Evolutionary conservation across 2,888 invertebrate genomes (phyloP), one percentile per base, ranked within the genome.

Genomic region (Perdita meconis): DNA sequence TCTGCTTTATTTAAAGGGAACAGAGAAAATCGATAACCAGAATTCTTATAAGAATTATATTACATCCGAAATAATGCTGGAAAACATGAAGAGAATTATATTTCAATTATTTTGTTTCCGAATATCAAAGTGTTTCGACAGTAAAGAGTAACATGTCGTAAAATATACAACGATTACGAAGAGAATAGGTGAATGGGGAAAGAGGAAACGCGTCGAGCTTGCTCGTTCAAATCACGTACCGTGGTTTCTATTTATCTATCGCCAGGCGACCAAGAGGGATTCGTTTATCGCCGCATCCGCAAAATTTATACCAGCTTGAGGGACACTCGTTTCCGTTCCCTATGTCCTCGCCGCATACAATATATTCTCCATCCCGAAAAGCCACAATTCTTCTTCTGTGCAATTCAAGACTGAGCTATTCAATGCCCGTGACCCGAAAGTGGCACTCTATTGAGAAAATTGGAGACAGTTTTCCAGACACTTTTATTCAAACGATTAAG

Each of bases 211-310:
- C 73, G 80, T 72, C 69, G 61, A 59, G 65, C 30, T 83, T 75
- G 47, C 42, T 50, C 59, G 68, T 83, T 69, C 83, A 47, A 75
- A 83, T 83, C 83, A 83, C 83, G 83, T 83, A 83, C 60, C 59
- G 51, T 57, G 61, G 73, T 83, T 78, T 81, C 76, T 83, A 83
- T 83, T 83, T 83, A 83, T 83, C 78, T 71, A 76, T 83, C 73
- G 70, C 51, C 61, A 60, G 67, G 38, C 53, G 53, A 56, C 44
- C 71, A 59, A 61, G 55, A 78, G 72, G 50, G 40, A 68, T 78
- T 72, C 75, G 67, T 78, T 83, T 81, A 83, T 81, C 81, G 74
- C 50, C 19, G 53, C 61, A 60, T 56, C 59, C 61, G 69, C 64
- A 65, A 75, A 83, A 83, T 83, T 81, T 83, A 78, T 83, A 69